phyloP scores from a whole-genome alignment of 2,888 invertebrate species.

The Spisula solida region DNA sequence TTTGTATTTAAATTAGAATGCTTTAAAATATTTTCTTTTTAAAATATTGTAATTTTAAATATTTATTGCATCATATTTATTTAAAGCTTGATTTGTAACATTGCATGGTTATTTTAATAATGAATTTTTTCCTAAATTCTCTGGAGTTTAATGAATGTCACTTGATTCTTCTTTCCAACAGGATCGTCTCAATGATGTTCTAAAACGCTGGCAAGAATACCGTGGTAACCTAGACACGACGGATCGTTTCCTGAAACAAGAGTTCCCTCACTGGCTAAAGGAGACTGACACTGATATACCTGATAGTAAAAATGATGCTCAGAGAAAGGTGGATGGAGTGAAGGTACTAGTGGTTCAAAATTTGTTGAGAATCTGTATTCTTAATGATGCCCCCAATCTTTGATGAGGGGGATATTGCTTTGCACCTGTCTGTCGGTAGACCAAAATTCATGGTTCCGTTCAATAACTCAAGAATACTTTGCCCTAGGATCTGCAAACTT shows the following conservation, averaged over 20 bases:
- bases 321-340: slow-evolving; percentile 88
- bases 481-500: too few relatives aligned
- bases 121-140: not conserved
- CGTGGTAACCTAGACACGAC: slow-evolving; percentile 92
- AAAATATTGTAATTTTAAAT: not conserved
- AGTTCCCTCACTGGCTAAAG: slow-evolving; percentile 83
- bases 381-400: too few relatives aligned
- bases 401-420: too few relatives aligned
- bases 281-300: slow-evolving; percentile 93
- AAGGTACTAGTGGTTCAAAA: slow-evolving; percentile 75
- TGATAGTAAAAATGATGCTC: slow-evolving; percentile 91
- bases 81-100: not conserved
- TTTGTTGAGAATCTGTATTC: not conserved
- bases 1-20: not conserved
- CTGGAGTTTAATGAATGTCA: not conserved
- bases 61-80: not conserved
- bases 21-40: not conserved
- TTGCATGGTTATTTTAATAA: not conserved
- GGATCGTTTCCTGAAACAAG: slow-evolving; percentile 83
- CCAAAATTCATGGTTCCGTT: too few relatives aligned
- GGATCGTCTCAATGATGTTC: slow-evolving; percentile 94
- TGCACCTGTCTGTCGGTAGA: too few relatives aligned
- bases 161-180: slow-evolving; percentile 64
- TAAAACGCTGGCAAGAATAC: slow-evolving; percentile 97
- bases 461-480: too few relatives aligned